Base-by-base conservation (phyloP, 2,113 vertebrate species). In the Buteo buteo region DNA sequence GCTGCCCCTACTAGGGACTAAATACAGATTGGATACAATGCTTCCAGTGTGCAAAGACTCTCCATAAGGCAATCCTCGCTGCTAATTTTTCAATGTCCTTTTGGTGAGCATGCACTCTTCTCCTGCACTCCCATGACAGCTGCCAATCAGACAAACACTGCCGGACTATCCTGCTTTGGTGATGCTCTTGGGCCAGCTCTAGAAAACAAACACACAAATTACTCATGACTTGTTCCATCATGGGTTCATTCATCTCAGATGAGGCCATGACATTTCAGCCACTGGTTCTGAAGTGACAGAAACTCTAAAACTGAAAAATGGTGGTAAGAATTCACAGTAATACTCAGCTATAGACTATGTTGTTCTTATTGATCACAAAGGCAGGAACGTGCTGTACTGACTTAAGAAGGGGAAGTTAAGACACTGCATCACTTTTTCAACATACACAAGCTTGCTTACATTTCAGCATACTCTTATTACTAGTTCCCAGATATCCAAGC, bases 1-100 rank as follows among this genome's bases (percentile, higher is more conserved):
- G 15, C 10, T 32, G 62, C 25, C 29, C 34, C 13, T 93, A 28
- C 12, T 28, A 57, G 11, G n/a, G 34, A 29, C n/a, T 21, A n/a
- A 69, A n/a, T 4, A 81, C 4, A 91, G 45, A 40, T 82, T 95
- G 98, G 99, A 99, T 99, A 99, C 99, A 99, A 54, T 96, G 95
- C 93, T 88, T 99, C 99, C 99, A 99, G 84, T 9, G 96, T 10
- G 57, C 64, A 64, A 99, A 98, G 22, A 55, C 96, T 91, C 97
- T 97, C 49, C 94, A 40, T 40, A 98, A 95, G 6, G 64, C 92
- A 86, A 93, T 94, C 92, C 71, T 97, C 40, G 52, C 47, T 82
- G 98, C 98, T 82, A 98, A 94, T 19, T 73, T 89, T 24, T 79
- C 93, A 54, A 98, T 82, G 40, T 58, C 90, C 55, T 97, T 93